Evolutionary conservation across 1,140 invertebrate species (phyloP).

Genomic region (Oryctes rhinoceros): DNA sequence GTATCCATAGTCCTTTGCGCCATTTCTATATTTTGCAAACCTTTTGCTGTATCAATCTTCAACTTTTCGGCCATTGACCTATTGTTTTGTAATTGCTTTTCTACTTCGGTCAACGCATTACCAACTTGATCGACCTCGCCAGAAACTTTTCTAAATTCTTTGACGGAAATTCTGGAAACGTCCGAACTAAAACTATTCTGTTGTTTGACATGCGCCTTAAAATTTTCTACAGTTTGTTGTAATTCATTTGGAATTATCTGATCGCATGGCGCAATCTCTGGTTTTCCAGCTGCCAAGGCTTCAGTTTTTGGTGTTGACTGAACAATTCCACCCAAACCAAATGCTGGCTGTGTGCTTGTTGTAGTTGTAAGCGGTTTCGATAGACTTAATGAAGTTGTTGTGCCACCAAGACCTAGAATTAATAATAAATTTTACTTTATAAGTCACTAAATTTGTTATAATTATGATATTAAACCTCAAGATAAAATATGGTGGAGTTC

Average conservation of each 20-base stretch:
- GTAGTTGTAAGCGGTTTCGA: conserved; percentile 51
- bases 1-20: conserved; percentile 81
- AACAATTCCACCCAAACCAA: conserved; percentile 73
- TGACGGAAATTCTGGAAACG: conserved; percentile 70
- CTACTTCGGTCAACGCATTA: conserved; percentile 63
- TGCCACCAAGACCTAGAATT: conserved; percentile 46
- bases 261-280: conserved; percentile 73
- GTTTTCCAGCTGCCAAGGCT: conserved; percentile 63
- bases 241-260: conserved; percentile 76
- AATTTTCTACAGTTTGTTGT: conserved; percentile 63
- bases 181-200: conserved; percentile 85
- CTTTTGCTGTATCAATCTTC: conserved; percentile 77
- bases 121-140: conserved; percentile 57
- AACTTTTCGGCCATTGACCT: conserved; percentile 73
- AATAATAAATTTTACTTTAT: conserved; percentile 3
- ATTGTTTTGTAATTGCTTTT: conserved; percentile 70
- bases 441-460: background rate
- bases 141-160: conserved; percentile 57
- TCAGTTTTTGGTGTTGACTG: conserved; percentile 64
- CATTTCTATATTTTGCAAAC: conserved; percentile 79
- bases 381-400: conserved; percentile 46
- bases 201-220: conserved; percentile 83
- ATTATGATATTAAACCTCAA: too few relatives aligned
- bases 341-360: conserved; percentile 50
- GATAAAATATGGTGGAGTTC: too few relatives aligned